A percentile compares a stretch with the other conserved stretches of the same genome.
Evolutionary conservation across 2,113 vertebrate genomes (phyloP).

Genomic region (Labeo catla): DNA sequence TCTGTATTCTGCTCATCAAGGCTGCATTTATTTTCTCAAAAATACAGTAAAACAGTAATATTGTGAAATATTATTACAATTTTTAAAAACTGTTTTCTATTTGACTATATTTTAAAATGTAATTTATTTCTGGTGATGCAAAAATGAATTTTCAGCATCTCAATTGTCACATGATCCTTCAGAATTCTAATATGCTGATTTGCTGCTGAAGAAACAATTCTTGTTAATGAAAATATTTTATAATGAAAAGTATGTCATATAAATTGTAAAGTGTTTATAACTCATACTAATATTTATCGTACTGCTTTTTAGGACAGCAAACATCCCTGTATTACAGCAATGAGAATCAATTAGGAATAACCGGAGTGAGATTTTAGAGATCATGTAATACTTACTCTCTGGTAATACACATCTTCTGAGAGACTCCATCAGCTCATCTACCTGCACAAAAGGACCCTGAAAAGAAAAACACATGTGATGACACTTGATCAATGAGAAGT

Average conservation of each 20-base stretch:
- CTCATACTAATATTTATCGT: not conserved
- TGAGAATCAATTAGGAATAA: not conserved
- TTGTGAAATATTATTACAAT: not conserved
- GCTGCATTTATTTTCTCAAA: not conserved
- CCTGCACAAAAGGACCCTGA: constrained; percentile 98
- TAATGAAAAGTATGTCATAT: too few relatives aligned
- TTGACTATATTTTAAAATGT: not conserved
- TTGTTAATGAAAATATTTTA: too few relatives aligned
- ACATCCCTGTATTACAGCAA: not conserved
- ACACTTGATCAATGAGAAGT: not conserved
- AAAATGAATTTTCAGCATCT: not conserved
- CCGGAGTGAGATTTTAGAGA: not conserved
- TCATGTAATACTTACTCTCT: constrained; percentile 85
- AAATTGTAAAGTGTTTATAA: not conserved
- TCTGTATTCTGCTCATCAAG: not conserved
- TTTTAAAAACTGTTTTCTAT: too few relatives aligned
- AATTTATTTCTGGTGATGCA: not conserved
- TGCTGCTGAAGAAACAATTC: not conserved
- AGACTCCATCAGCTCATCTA: constrained; percentile 96
- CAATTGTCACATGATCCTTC: not conserved
- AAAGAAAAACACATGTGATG: not conserved
- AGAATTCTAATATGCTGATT: not conserved
- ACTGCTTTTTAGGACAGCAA: not conserved
- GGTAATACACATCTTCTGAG: constrained; percentile 96
- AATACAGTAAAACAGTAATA: not conserved